phyloP scores from a whole-genome alignment of 2,888 invertebrate species.

The Monopis laevigella region DNA sequence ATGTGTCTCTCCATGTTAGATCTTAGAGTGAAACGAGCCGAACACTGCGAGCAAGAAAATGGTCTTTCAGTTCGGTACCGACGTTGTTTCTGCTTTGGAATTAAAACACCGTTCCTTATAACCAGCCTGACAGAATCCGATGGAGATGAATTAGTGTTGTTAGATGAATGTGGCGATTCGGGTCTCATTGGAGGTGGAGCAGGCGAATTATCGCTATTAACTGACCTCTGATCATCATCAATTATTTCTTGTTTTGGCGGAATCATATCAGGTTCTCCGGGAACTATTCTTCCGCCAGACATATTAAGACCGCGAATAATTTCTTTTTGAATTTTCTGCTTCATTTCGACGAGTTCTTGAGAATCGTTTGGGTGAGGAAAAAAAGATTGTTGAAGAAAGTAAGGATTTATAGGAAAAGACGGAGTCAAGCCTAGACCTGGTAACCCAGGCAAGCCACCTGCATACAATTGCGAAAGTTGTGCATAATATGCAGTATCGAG shows the following conservation, averaged over 20 bases:
- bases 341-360: slow-evolving; percentile 72
- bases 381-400: slow-evolving; percentile 69
- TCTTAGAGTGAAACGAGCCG: slow-evolving; percentile 88
- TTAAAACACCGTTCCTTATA: slow-evolving; percentile 87
- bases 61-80: slow-evolving; percentile 91
- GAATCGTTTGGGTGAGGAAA: slow-evolving; percentile 65
- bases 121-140: slow-evolving; percentile 86
- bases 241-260: slow-evolving; percentile 57
- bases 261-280: slow-evolving; percentile 30
- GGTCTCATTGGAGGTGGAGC: slow-evolving; percentile 48
- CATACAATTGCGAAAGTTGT: slow-evolving; percentile 71
- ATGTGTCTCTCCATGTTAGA: slow-evolving; percentile 96
- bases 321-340: slow-evolving; percentile 73
- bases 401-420: slow-evolving; percentile 71
- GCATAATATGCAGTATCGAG: slow-evolving; percentile 71
- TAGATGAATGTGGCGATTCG: slow-evolving; percentile 60
- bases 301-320: slow-evolving; percentile 72
- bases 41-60: slow-evolving; percentile 90
- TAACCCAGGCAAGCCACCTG: slow-evolving; percentile 62
- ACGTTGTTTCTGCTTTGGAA: slow-evolving; percentile 92
- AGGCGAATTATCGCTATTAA: slow-evolving; percentile 43
- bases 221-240: slow-evolving; percentile 62
- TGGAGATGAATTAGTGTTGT: slow-evolving; percentile 36
- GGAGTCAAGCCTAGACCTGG: slow-evolving; percentile 64
- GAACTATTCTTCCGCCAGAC: slow-evolving; percentile 73